These are phyloP conservation scores for Proteles cristata DNA, from an alignment of 2,113 vertebrate genomes.

Conservation along the genomic window DNA sequence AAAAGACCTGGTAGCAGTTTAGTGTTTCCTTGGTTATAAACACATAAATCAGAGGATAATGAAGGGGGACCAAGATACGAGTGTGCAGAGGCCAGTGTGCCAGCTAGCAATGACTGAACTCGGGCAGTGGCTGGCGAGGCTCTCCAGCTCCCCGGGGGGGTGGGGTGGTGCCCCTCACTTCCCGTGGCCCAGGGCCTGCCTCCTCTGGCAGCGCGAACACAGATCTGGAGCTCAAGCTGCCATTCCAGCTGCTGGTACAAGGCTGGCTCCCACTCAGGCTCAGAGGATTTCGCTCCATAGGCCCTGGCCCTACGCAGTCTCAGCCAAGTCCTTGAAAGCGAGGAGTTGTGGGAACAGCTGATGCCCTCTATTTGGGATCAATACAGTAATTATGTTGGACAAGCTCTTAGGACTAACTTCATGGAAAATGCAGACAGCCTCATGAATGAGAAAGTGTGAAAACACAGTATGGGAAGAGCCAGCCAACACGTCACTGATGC, in stretches of 20 bases:
- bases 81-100: not conserved
- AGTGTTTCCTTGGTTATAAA: conserved; percentile 34
- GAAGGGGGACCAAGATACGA: not conserved
- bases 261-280: not conserved
- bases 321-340: conserved; percentile 41
- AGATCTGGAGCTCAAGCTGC: conserved; percentile 10
- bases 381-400: not conserved
- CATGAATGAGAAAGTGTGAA: not conserved
- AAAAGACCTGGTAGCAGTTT: not conserved
- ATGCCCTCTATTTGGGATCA: conserved; percentile 8
- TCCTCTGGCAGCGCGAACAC: not conserved
- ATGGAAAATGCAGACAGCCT: not conserved
- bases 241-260: not conserved
- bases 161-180: conserved; percentile 45
- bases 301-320: not conserved
- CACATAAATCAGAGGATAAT: not conserved
- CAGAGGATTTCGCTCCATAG: conserved; percentile 20
- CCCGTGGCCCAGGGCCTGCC: conserved; percentile 32
- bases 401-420: not conserved
- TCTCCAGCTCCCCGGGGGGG: not conserved
- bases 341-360: not conserved
- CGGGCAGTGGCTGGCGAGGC: not conserved
- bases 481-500: not conserved
- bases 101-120: not conserved
- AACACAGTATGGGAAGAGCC: not conserved